phyloP scores from a whole-genome alignment of 2,113 vertebrate species.

The Chionodraco myersi region DNA sequence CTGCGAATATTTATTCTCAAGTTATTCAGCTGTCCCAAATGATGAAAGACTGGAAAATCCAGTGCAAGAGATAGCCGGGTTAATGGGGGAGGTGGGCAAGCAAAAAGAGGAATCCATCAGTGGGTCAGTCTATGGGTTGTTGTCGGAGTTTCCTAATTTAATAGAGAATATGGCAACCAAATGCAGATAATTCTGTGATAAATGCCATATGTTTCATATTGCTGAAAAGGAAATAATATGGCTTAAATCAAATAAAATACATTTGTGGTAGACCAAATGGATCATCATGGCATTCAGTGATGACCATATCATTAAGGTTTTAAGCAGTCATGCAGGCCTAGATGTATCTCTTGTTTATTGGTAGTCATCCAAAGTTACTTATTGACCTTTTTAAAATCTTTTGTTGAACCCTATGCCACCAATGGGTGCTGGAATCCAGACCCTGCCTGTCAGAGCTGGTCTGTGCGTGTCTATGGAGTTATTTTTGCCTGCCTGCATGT shows the following conservation, averaged over 20 bases:
- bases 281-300: not conserved
- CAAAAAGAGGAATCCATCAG: not conserved
- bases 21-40: not conserved
- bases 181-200: not conserved
- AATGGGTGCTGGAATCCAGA: conserved; percentile 49
- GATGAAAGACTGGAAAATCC: conserved; percentile 14
- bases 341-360: not conserved
- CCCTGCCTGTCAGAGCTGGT: conserved; percentile 39
- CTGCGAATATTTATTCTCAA: conserved; percentile 13
- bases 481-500: conserved; percentile 58
- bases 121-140: conserved; percentile 1
- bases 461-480: conserved; percentile 51
- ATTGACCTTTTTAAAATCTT: not conserved
- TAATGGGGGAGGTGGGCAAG: not conserved
- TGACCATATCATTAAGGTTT: not conserved
- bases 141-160: conserved; percentile 14
- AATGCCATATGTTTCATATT: no score
- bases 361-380: not conserved
- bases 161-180: conserved; percentile 8
- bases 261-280: not conserved
- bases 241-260: not conserved
- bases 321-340: not conserved
- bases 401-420: conserved; percentile 1
- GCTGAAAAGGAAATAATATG: not conserved
- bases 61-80: conserved; percentile 6